These are phyloP conservation scores for Clarias fuscus DNA, from an alignment of 2,797 vertebrate genomes.

Conservation along the genomic window DNA sequence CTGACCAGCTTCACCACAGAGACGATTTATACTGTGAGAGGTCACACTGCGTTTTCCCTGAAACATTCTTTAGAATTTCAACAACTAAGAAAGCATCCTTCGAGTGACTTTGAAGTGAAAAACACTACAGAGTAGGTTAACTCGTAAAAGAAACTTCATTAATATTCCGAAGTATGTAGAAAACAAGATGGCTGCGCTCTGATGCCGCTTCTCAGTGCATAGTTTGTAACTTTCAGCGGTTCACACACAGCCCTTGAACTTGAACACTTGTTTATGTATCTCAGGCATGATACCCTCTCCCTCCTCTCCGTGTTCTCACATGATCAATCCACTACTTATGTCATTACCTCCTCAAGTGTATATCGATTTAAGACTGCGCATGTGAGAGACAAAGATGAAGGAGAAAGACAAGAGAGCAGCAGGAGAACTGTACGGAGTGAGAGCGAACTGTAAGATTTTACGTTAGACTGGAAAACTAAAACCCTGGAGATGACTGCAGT, in stretches of 20 bases:
- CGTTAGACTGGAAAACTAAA: constrained; percentile 61
- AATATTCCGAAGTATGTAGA: background rate
- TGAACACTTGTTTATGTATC: background rate
- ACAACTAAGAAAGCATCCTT: background rate
- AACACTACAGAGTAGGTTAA: background rate
- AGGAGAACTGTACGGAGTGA: constrained; percentile 54
- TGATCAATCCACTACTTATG: constrained; percentile 37
- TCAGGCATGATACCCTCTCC: background rate
- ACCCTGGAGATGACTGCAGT: constrained; percentile 54
- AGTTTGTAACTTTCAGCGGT: background rate
- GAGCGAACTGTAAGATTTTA: constrained; percentile 59
- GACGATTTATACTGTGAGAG: background rate
- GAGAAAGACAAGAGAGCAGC: constrained; percentile 36
- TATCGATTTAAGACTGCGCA: constrained; percentile 38
- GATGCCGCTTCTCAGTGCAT: background rate
- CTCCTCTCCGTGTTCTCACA: background rate
- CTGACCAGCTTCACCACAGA: constrained; percentile 18
- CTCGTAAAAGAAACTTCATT: background rate
- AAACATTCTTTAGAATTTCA: background rate
- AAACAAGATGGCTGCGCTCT: background rate
- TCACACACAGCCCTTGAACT: background rate
- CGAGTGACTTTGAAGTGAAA: background rate
- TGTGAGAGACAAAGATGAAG: constrained; percentile 24
- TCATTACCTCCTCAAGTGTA: constrained; percentile 36
- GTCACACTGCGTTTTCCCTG: background rate